Evolutionary conservation across 2,113 vertebrate genomes (phyloP).

Genomic region (Furnarius figulus): DNA sequence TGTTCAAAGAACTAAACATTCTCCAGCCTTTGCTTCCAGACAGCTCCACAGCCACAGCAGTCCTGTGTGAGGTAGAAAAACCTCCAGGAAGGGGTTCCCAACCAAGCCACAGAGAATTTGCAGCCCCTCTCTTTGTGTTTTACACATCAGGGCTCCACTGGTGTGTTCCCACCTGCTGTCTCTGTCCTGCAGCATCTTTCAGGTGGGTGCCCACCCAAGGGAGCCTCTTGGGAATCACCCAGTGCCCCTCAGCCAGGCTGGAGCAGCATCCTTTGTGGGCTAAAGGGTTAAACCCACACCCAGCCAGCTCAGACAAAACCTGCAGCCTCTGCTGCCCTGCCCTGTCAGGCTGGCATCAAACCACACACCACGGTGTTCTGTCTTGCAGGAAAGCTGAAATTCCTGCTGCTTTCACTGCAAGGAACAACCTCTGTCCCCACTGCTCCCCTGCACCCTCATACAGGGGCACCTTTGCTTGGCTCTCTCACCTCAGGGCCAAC

Average conservation of each 20-base stretch:
- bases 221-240: slow-evolving; percentile 2
- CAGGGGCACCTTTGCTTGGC: background rate
- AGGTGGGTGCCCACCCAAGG: background rate
- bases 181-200: background rate
- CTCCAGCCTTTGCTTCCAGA: background rate
- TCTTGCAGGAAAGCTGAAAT: background rate
- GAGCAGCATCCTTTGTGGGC: background rate
- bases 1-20: background rate
- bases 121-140: background rate
- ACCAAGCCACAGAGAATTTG: background rate
- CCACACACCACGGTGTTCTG: background rate
- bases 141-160: background rate
- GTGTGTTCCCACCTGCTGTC: fast-evolving
- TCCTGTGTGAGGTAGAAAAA: background rate
- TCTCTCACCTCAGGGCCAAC: background rate
- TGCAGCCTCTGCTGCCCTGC: no score
- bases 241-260: background rate
- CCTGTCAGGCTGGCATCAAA: background rate
- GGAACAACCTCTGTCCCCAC: background rate
- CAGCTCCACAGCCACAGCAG: background rate
- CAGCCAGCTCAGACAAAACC: background rate
- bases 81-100: background rate
- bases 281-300: background rate
- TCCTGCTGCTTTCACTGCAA: background rate
- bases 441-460: background rate